These are phyloP conservation scores for Rhagoletis pomonella DNA, from an alignment of 1,140 invertebrate species.

Conservation along the genomic window DNA sequence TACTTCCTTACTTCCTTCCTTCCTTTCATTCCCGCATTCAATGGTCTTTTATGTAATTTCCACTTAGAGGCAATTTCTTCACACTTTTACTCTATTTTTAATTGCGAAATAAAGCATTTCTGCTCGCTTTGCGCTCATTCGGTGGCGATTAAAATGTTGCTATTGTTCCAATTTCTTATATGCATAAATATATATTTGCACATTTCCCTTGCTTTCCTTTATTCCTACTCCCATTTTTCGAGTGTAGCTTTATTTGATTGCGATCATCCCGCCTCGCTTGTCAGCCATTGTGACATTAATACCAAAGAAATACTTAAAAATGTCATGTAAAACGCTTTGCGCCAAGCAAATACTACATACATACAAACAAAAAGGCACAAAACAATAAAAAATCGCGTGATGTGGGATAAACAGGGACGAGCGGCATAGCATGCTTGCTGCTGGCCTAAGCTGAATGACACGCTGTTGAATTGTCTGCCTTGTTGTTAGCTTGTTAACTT, in stretches of 20 bases:
- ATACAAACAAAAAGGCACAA: background rate
- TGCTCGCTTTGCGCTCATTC: background rate
- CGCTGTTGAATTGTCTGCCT: background rate
- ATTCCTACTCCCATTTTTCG: background rate
- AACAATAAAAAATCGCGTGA: background rate
- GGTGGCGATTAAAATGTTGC: conserved; percentile 22
- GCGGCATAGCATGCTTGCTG: background rate
- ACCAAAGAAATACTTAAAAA: conserved; percentile 31
- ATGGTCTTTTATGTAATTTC: background rate
- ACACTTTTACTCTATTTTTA: background rate
- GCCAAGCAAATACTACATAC: background rate
- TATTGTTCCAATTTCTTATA: background rate
- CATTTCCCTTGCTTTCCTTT: background rate
- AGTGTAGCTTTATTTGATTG: background rate
- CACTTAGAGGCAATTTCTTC: background rate
- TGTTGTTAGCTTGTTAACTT: conserved; percentile 38
- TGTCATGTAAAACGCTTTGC: background rate
- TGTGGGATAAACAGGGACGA: too few species aligned
- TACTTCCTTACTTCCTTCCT: too few species aligned
- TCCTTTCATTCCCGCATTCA: background rate
- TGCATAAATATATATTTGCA: background rate
- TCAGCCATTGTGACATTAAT: conserved; percentile 50
- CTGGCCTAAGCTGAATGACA: conserved; percentile 21
- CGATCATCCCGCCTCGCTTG: conserved; percentile 6
- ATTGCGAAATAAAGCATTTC: background rate